These are phyloP conservation scores for Noctua janthina DNA, from an alignment of 2,888 invertebrate genomes.

Conservation along the genomic window DNA sequence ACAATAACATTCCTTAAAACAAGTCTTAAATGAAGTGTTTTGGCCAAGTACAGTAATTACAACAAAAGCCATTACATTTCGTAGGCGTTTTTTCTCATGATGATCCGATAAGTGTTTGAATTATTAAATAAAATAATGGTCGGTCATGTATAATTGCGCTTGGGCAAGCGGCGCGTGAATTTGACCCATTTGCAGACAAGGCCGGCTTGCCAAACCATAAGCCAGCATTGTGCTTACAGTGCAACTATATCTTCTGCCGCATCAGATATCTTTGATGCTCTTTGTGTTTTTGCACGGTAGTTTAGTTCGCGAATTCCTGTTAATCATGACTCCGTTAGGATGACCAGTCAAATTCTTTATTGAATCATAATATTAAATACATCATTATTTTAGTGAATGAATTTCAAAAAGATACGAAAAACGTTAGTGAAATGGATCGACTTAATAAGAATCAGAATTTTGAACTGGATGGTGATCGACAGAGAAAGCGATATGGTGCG, in stretches of 20 bases:
- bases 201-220: conserved; percentile 81
- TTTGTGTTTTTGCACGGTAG: conserved; percentile 26
- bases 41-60: conserved; percentile 55
- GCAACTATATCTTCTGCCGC: conserved; percentile 71
- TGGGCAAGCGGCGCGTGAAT: conserved; percentile 81
- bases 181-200: conserved; percentile 84
- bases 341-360: background rate
- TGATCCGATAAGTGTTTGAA: conserved; percentile 79
- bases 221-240: conserved; percentile 70
- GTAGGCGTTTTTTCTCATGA: conserved; percentile 67
- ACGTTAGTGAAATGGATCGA: too few relatives aligned
- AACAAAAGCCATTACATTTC: conserved; percentile 53
- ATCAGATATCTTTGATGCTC: conserved; percentile 60
- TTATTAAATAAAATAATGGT: conserved; percentile 84
- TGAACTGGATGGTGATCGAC: background rate
- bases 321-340: background rate
- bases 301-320: conserved; percentile 18
- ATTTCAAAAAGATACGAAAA: background rate
- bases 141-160: conserved; percentile 84
- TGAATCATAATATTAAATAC: background rate
- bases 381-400: background rate
- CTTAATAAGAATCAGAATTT: background rate
- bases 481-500: background rate
- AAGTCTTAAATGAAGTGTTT: conserved; percentile 51
- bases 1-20: conserved; percentile 50